Base-by-base conservation (phyloP, 2,113 vertebrate species). In the Cardinalis cardinalis region DNA sequence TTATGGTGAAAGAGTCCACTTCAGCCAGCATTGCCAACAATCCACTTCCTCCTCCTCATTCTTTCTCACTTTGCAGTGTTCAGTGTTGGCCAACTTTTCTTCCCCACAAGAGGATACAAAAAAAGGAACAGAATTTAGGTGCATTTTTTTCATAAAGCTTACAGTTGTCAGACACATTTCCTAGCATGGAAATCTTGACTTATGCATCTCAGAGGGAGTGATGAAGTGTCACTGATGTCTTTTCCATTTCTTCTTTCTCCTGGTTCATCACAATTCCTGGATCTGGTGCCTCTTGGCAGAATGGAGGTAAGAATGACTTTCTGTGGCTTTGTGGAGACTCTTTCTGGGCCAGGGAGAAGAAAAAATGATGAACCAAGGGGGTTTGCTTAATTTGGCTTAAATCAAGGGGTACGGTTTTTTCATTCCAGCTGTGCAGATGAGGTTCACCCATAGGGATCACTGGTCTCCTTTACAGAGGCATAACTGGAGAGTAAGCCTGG, bases 261-360 rank as follows among this genome's bases (percentile, higher is more conserved):
- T 86, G 94, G 65, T 48, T 95, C 73, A 81, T 89, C 85, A 40
- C 90, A 92, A 93, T 66, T 78, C 58, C 76, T 86, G 97, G 87
- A 95, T 93, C 82, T 12, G 97, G 78, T 94, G 43, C 60, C 66
- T 96, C 94, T 93, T 21, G 13, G 43, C 86, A 99, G 98, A 98
- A 86, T 98, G 98, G 98, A 98, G 98, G 98, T 99, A 98, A 98
- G 98, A 93, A 40, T 26, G 8, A 63, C 43, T 55, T 87, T 90
- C 43, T 89, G 14, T 70, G 28, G 3, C 40, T 92, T 49, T 28
- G 41, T 70, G 21, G 14, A 51, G 8, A 18, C 17, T 72, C 80
- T 46, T 31, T 81, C 11, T 82, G 34, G 49, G 38, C 23, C 2
- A 13, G n/a, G 8, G 13, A 81, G n/a, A 43, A 79, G 28, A 75